Percentiles rank a stretch among this genome's conserved stretches.
Evolutionary conservation across 1,140 invertebrate species (phyloP).

Genomic region (Saccostrea glomerata): DNA sequence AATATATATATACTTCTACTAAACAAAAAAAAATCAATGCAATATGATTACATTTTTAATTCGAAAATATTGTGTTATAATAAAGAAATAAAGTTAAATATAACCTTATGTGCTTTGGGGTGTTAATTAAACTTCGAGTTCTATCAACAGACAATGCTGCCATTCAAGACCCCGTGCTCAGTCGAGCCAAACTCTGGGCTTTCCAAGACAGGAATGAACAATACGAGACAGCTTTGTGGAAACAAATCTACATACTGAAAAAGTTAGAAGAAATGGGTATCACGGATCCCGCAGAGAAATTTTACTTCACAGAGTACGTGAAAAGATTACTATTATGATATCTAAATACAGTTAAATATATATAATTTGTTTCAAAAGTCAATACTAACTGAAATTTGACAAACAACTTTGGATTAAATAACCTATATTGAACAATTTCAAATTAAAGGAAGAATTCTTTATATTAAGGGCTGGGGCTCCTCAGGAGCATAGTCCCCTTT

Average conservation of each 20-base stretch:
- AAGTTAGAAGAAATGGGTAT: slow-evolving; percentile 29
- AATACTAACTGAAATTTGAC: no score
- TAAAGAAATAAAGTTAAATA: no score
- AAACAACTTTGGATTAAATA: no score
- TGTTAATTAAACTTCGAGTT: not conserved
- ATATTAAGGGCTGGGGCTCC: slow-evolving; percentile 5
- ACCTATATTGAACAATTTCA: no score
- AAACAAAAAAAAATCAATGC: no score
- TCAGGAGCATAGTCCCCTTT: slow-evolving; percentile 35
- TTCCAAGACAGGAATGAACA: slow-evolving; percentile 32
- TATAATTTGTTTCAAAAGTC: no score
- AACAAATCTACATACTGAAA: slow-evolving; percentile 35
- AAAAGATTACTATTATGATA: not conserved
- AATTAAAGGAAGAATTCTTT: not conserved
- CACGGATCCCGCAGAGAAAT: not conserved
- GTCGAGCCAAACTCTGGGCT: slow-evolving; percentile 35
- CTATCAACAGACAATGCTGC: slow-evolving; percentile 15
- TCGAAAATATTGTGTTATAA: no score
- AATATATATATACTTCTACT: no score
- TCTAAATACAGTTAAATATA: no score
- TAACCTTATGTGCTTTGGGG: no score
- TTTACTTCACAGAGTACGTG: slow-evolving; percentile 31
- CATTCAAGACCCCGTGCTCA: slow-evolving; percentile 39
- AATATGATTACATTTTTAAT: no score
- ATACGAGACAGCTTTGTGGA: slow-evolving; percentile 35